Conservation (phyloP, 2,888 invertebrate species). For the Bruchidius siliquastri region DNA sequence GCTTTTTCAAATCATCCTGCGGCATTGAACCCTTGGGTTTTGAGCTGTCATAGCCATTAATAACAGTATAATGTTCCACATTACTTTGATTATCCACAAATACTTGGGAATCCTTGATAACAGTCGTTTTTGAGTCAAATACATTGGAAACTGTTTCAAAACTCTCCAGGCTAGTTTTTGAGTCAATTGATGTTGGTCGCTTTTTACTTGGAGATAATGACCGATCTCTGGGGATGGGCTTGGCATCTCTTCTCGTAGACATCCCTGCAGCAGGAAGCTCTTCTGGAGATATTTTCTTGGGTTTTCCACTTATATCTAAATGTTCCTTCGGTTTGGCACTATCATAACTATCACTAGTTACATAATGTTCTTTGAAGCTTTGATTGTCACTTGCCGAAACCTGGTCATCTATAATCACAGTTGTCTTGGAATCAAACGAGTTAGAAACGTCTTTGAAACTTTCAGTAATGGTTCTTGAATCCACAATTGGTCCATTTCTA, state of each 20-base stretch:
- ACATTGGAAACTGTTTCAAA: not conserved
- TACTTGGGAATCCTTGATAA: conserved; percentile 20
- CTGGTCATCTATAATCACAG: conserved; percentile 23
- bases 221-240: not conserved
- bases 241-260: conserved; percentile 7
- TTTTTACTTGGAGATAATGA: not conserved
- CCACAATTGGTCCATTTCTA: conserved; percentile 9
- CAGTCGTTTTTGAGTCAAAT: conserved; percentile 18
- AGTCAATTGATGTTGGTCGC: conserved; percentile 2
- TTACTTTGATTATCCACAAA: conserved; percentile 26
- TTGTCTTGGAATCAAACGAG: conserved; percentile 29
- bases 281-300: conserved; percentile 11
- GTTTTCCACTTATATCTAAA: not conserved
- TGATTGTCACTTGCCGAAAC: conserved; percentile 29
- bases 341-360: conserved; percentile 18
- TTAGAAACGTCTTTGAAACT: conserved; percentile 28
- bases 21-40: not conserved
- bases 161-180: not conserved
- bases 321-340: conserved; percentile 6
- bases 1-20: conserved; percentile 5
- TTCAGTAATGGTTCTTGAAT: conserved; percentile 29
- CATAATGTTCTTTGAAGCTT: conserved; percentile 31
- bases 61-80: conserved; percentile 29
- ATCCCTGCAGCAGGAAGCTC: conserved; percentile 17
- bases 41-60: conserved; percentile 11